Evolutionary conservation across 2,113 vertebrate genomes (phyloP), one percentile per base, ranked within the genome.

Genomic region (Rhinichthys klamathensis): DNA sequence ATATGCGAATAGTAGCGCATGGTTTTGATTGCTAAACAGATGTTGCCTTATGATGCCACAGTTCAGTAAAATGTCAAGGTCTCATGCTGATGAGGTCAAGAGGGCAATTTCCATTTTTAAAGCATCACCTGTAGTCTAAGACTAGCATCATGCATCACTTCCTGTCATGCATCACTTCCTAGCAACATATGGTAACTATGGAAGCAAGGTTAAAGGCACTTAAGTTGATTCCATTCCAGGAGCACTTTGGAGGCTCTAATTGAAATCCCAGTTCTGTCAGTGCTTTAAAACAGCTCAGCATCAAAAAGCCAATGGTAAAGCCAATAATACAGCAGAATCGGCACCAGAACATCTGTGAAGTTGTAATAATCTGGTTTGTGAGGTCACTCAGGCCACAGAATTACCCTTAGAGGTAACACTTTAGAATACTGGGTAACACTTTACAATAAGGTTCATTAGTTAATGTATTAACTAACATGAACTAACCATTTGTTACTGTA

Each of bases 101-200:
- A 58, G 67, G 21, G 32, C 2, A 8, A n/a, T 69, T 58, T 38
- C 0, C 16, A 18, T 72, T 30, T 70, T 70, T 9, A 70, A 35
- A 2, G 38, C 10, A 10, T 70, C 32, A 41, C 21, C 23, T 60
- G 41, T n/a, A 27, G 21, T 7, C 23, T 60, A 41, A 58, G 23
- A 63, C 3, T n/a, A n/a, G 1, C 60, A 84, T 87, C 38, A 38
- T 80, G 44, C 25, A 78, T 49, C 67, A 72, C 58, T 30, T 74
- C 56, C 80, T 32, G 30, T 58, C 41, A 58, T 61, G 56, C 77
- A 41, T 44, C 32, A 49, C 84, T 80, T 79, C 38, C 23, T 77
- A 38, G 70, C 58, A 41, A 60, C 72, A 86, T 49, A 41, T 65
- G 44, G 88, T 87, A 87, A 65, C 83, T 58, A 89, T 78, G 82